Evolutionary conservation across 2,113 vertebrate species (phyloP), one percentile per base, ranked within the genome.

Genomic region (Xyliphius kryptos): DNA sequence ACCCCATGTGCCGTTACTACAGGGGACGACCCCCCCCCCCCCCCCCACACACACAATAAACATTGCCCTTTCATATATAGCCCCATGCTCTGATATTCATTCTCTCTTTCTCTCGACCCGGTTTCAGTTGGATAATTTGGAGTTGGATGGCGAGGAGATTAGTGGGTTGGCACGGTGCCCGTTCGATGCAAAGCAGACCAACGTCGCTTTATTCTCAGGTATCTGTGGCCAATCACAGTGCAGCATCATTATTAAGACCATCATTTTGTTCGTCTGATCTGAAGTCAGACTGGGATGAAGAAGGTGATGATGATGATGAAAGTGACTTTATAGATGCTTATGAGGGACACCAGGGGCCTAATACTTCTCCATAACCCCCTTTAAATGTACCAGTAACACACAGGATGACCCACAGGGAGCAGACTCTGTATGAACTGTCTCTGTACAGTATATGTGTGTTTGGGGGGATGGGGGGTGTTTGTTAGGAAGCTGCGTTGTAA

Each of bases 131-230:
- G 95, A 89, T 86, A 94, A 94, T 83, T 91, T 98, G 58, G 96
- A 98, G 81, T 97, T 97, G 81, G 94, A 98, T 70, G 95, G 95
- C 56, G 94, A 98, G 80, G 96, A 99, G 90, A 97, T 98, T 81
- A 98, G 92, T 74, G 96, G 96, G 63, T 85, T 97, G 91, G 96
- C 95, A 72, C 89, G 94, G 52, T 98, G 96, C 89, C 96, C 96
- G 1, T 99, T 98, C 81, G 96, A 99, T 87, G 89, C 94, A 84
- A 95, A 87, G 88, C 96, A 99, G 89, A 99, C 95, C 87, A 99
- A 99, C 15, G 95, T 99, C 69, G 96, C 96, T 77, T 92, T 99
- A 63, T 99, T 99, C 79, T 94, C 94, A 76, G 95, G 96, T 99
- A 90, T 26, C 22, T 3, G 22, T 26, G 22, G 3, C 22, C 22